These are phyloP conservation scores for Macroteleia sp. DNA, from an alignment of 2,888 invertebrate species.

Conservation along the genomic window DNA sequence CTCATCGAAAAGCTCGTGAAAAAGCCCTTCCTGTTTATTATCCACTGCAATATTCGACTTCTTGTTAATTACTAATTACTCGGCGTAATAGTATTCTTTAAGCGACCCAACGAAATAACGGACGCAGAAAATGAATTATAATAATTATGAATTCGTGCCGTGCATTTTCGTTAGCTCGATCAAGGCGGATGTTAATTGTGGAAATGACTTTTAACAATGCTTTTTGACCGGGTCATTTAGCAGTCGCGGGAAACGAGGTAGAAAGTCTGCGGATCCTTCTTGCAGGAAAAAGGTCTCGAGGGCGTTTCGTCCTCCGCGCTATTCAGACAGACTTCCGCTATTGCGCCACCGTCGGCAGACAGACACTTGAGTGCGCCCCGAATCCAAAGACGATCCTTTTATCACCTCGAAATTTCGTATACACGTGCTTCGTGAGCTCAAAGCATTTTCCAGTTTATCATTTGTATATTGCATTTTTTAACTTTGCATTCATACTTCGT, in stretches of 20 bases:
- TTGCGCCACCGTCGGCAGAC: constrained; percentile 29
- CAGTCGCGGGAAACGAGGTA: constrained; percentile 25
- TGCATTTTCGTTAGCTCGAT: constrained; percentile 1
- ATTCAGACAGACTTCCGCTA: constrained; percentile 50
- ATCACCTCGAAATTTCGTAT: constrained; percentile 41
- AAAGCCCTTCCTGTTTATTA: constrained; percentile 23
- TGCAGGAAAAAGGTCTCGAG: constrained; percentile 40
- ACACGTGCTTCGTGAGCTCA: too few relatives aligned
- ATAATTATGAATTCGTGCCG: constrained; percentile 31
- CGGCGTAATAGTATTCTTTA: constrained; percentile 11
- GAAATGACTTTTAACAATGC: constrained; percentile 67
- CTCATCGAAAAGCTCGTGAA: neutral
- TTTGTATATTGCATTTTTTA: too few relatives aligned
- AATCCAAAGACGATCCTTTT: constrained; percentile 32
- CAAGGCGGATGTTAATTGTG: too few relatives aligned
- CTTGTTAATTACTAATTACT: too few relatives aligned
- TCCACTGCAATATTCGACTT: neutral
- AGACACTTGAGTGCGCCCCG: constrained; percentile 29
- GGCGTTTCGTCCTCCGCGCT: constrained; percentile 32
- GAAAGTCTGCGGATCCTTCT: constrained; percentile 28
- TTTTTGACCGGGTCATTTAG: constrained; percentile 69
- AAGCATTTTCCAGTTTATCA: too few relatives aligned
- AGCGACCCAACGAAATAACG: constrained; percentile 20
- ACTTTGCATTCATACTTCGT: too few relatives aligned
- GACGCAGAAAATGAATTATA: constrained; percentile 36